Conservation (phyloP, 2,888 invertebrate species). For the Troilus luridus region DNA sequence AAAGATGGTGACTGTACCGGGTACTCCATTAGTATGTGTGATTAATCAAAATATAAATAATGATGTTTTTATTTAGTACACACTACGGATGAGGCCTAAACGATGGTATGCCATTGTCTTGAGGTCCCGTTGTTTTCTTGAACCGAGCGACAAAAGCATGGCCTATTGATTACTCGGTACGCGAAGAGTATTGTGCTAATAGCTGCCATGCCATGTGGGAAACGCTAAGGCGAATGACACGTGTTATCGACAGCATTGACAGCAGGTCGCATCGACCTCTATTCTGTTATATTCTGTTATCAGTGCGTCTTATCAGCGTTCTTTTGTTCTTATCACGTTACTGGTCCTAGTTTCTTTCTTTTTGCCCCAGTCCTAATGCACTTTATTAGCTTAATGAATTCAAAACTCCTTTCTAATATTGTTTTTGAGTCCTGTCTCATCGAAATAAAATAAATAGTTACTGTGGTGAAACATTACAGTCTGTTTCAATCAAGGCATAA, state of each 20-base stretch:
- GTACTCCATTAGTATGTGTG: too few relatives aligned
- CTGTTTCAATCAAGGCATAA: too few relatives aligned
- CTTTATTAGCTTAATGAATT: too few relatives aligned
- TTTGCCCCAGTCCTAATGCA: not conserved
- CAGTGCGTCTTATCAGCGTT: not conserved
- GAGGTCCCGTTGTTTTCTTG: not conserved
- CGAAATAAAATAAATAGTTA: too few relatives aligned
- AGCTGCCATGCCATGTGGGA: not conserved
- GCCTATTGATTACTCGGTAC: not conserved
- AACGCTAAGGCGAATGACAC: not conserved
- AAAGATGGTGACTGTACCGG: too few relatives aligned
- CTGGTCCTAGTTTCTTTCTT: not conserved
- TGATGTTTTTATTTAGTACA: too few relatives aligned
- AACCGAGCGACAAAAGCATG: not conserved
- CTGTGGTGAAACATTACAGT: too few relatives aligned
- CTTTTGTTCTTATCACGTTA: not conserved
- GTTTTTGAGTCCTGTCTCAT: too few relatives aligned
- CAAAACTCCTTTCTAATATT: too few relatives aligned
- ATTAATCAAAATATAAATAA: too few relatives aligned
- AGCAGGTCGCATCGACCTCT: not conserved
- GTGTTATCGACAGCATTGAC: not conserved
- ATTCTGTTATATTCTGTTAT: not conserved
- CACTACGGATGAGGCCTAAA: not conserved
- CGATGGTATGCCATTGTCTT: not conserved
- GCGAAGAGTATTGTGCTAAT: not conserved